phyloP scores from a whole-genome alignment of 2,888 invertebrate species.

The Tipula lateralis region DNA sequence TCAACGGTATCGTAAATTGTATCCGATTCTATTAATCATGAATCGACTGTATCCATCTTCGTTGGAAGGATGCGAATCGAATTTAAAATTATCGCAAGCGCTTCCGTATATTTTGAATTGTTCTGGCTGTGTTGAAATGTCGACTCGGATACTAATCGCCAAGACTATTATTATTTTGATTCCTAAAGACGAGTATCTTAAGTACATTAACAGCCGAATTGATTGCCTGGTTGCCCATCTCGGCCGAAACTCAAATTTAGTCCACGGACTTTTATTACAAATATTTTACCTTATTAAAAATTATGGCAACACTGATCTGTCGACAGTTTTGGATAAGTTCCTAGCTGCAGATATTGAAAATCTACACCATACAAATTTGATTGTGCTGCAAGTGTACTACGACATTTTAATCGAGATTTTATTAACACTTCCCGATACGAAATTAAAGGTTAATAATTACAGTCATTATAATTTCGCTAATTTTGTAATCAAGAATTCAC shows the following conservation, averaged over 20 bases:
- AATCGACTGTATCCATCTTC: slow-evolving; percentile 72
- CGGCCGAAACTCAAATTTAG: slow-evolving; percentile 20
- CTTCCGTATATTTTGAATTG: slow-evolving; percentile 61
- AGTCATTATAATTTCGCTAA: not conserved
- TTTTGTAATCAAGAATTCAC: not conserved
- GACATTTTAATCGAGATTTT: slow-evolving; percentile 30
- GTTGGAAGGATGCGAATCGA: slow-evolving; percentile 63
- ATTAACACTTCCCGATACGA: not conserved
- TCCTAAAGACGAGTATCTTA: slow-evolving; percentile 44
- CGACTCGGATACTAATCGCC: slow-evolving; percentile 69
- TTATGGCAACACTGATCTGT: not conserved
- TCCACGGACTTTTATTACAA: slow-evolving; percentile 32
- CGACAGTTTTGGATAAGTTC: not conserved
- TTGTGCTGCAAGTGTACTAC: not conserved
- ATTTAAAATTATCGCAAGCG: slow-evolving; percentile 61
- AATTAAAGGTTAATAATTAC: not conserved
- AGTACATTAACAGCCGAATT: slow-evolving; percentile 38
- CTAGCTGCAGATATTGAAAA: not conserved
- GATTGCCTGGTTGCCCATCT: not conserved
- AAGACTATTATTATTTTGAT: slow-evolving; percentile 62
- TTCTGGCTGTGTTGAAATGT: slow-evolving; percentile 60
- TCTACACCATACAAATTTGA: not conserved
- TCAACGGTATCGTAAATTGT: slow-evolving; percentile 54
- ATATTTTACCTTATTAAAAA: slow-evolving; percentile 30
- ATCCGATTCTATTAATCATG: slow-evolving; percentile 72